Base-by-base conservation (phyloP, 2,888 invertebrate species). In the Trissoscelio sp. region DNA sequence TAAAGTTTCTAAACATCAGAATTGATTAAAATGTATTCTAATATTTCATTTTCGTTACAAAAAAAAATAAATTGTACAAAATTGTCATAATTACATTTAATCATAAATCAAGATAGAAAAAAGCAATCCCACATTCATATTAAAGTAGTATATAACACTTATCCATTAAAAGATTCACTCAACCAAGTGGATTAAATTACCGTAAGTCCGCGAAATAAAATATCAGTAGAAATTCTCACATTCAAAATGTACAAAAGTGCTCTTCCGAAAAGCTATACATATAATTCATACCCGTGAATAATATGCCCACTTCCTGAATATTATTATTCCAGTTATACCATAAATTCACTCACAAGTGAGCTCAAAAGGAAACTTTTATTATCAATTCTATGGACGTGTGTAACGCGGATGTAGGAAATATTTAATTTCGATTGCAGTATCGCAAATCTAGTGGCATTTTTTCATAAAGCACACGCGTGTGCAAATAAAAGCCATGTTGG, bases 131-230 rank as follows among this genome's bases (percentile, higher is more conserved):
- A n/a, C n/a, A n/a, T n/a, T n/a, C n/a, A n/a, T n/a, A n/a, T n/a
- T n/a, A n/a, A n/a, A n/a, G n/a, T n/a, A n/a, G n/a, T n/a, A n/a
- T n/a, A n/a, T n/a, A n/a, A n/a, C n/a, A n/a, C n/a, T n/a, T n/a
- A n/a, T n/a, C n/a, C n/a, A n/a, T n/a, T n/a, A n/a, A n/a, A n/a
- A n/a, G n/a, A 34, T 55, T 34, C 14, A 60, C 24, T 42, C 9
- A 24, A 46, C 16, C 31, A 46, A 44, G 42, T 46, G 14, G 31
- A 62, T 62, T 37, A 74, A 74, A 83, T 81, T 83, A 77, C 83
- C 83, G 77, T 78, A 81, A 75, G 18, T 34, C 31, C 34, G 31
- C 31, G 22, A 55, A 9, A 55, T 55, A 31, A 31, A 24, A 11
- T 55, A 11, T 51, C 51, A n/a, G 18, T 7, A 9, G n/a, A 34